Percentiles rank a stretch among this genome's conserved stretches.
phyloP scores from a whole-genome alignment of 1,140 invertebrate species.

The Drosophila takahashii region DNA sequence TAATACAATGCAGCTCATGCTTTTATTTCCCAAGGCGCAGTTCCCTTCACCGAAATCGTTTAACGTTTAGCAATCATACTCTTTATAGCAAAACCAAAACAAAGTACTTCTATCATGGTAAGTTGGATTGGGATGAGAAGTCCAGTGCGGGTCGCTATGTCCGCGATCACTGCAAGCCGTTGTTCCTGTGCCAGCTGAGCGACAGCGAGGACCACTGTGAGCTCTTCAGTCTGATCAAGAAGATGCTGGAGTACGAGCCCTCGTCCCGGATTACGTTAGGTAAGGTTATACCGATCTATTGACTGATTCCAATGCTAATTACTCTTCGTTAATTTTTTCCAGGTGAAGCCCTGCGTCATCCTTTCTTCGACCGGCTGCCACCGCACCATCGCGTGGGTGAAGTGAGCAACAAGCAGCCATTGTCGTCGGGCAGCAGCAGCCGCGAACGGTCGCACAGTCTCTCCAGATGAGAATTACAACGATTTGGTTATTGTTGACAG shows the following conservation, averaged over 20 bases:
- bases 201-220: slow-evolving; percentile 96
- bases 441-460: slow-evolving; percentile 84
- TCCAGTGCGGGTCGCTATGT: slow-evolving; percentile 98
- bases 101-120: slow-evolving; percentile 97
- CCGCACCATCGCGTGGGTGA: slow-evolving; percentile 89
- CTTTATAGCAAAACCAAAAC: slow-evolving; percentile 95
- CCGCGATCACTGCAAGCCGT: slow-evolving; percentile 98
- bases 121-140: slow-evolving; percentile 97
- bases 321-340: background rate
- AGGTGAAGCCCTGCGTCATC: slow-evolving; percentile 94
- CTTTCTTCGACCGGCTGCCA: slow-evolving; percentile 95
- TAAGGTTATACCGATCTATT: slow-evolving; percentile 26
- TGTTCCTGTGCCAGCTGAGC: slow-evolving; percentile 96
- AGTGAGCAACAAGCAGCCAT: slow-evolving; percentile 66
- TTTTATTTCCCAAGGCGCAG: slow-evolving; percentile 70
- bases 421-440: slow-evolving; percentile 83
- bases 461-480: slow-evolving; percentile 85
- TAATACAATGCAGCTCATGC: slow-evolving; percentile 84
- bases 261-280: slow-evolving; percentile 93
- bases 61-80: slow-evolving; percentile 84
- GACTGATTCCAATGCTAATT: background rate
- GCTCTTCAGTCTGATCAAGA: slow-evolving; percentile 96
- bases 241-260: slow-evolving; percentile 99
- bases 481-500: slow-evolving; percentile 85
- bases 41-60: slow-evolving; percentile 80